phyloP scores from a whole-genome alignment of 35 echinoderm and acorn worm genomes.

The Eucidaris tribuloides region DNA sequence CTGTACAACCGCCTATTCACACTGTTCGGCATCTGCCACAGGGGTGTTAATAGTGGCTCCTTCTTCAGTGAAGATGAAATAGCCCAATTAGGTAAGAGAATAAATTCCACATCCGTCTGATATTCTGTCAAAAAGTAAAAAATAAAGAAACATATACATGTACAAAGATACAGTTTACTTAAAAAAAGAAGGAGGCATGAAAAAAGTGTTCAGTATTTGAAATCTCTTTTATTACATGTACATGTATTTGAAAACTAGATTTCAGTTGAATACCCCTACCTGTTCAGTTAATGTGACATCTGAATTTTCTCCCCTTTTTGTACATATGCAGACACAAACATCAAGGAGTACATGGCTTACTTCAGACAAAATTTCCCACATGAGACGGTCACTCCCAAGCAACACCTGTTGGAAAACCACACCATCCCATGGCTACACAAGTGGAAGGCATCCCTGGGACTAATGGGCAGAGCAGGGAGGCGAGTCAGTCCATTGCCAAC shows the following conservation, averaged over 20 bases:
- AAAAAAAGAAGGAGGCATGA: neutral
- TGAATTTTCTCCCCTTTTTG: neutral
- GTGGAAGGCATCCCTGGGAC: conserved; percentile 17
- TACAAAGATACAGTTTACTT: neutral
- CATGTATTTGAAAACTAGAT: neutral
- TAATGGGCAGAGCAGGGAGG: conserved; percentile 54
- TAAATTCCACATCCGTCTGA: neutral
- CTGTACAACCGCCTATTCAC: neutral
- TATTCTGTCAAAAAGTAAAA: neutral
- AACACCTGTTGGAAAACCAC: conserved; percentile 69
- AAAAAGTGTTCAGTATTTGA: neutral
- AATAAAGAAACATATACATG: neutral
- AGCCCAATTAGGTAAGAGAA: neutral
- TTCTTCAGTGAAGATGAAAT: neutral
- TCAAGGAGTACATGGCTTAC: conserved; percentile 17
- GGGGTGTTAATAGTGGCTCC: neutral
- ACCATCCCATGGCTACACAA: conserved; percentile 14
- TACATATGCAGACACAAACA: conserved; percentile 46
- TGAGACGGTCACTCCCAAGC: conserved; percentile 37
- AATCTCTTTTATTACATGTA: neutral
- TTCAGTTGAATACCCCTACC: neutral
- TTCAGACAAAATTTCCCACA: conserved; percentile 39
- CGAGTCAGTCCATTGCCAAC: conserved; percentile 34
- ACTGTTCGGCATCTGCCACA: neutral
- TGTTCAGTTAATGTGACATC: neutral